Conservation (phyloP, 2,797 vertebrate genomes). For the Salmo trutta region DNA sequence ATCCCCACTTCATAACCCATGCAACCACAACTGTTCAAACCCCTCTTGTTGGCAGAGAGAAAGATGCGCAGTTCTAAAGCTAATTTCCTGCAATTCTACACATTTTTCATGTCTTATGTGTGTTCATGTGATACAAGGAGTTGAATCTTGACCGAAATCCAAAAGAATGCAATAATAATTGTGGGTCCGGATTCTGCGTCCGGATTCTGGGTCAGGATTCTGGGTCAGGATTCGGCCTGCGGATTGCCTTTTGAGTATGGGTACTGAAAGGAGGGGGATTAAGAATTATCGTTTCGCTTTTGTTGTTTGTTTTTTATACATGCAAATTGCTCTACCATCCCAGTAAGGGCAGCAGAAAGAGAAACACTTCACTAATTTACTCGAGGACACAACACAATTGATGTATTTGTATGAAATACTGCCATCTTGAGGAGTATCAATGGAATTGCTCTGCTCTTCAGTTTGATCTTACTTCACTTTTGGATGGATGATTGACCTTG, state of each 20-base stretch:
- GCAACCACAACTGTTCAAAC: too few relatives aligned
- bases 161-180: too few relatives aligned
- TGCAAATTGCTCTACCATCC: background rate
- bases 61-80: too few relatives aligned
- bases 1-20: too few relatives aligned
- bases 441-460: background rate
- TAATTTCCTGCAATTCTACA: too few relatives aligned
- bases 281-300: background rate
- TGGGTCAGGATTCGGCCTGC: background rate
- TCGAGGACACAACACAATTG: background rate
- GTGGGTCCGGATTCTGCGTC: too few relatives aligned
- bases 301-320: background rate
- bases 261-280: background rate
- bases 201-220: too few relatives aligned
- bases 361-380: background rate
- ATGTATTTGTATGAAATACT: background rate
- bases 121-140: too few relatives aligned
- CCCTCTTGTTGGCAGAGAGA: too few relatives aligned
- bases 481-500: background rate
- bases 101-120: too few relatives aligned
- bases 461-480: background rate
- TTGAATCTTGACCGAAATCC: too few relatives aligned
- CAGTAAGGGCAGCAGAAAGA: background rate
- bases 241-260: too few relatives aligned
- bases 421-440: slow-evolving; percentile 9